Conservation (phyloP, 2,888 invertebrate species). For the Hylaea fasciaria region DNA sequence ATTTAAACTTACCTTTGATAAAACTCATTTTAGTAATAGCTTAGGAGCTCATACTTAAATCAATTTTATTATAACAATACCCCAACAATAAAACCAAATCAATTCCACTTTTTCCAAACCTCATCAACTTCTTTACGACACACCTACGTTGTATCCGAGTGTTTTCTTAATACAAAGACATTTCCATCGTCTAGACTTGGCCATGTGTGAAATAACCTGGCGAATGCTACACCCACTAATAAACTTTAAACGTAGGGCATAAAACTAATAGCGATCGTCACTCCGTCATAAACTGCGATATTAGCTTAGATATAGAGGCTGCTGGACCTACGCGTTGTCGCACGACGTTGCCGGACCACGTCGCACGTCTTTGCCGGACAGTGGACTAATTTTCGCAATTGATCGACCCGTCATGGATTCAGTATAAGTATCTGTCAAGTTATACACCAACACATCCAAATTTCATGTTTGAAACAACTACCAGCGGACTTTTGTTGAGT, state of each 20-base stretch:
- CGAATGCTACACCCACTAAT: slow-evolving; percentile 76
- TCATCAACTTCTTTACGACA: slow-evolving; percentile 43
- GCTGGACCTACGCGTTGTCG: slow-evolving; percentile 43
- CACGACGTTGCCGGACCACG: slow-evolving; percentile 26
- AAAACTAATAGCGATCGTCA: slow-evolving; percentile 80
- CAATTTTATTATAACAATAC: too few species aligned
- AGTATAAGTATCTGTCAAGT: too few species aligned
- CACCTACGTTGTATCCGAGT: slow-evolving; percentile 45
- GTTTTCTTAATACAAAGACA: slow-evolving; percentile 68
- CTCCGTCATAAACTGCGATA: slow-evolving; percentile 75
- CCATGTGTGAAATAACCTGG: slow-evolving; percentile 80
- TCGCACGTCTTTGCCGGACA: too few species aligned
- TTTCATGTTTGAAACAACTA: too few species aligned
- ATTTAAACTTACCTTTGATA: too few species aligned
- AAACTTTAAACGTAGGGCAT: slow-evolving; percentile 77
- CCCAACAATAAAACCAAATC: slow-evolving; percentile 31
- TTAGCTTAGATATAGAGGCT: slow-evolving; percentile 52
- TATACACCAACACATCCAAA: too few species aligned
- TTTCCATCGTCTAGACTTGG: slow-evolving; percentile 76
- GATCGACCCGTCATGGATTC: too few species aligned
- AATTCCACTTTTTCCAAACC: slow-evolving; percentile 42
- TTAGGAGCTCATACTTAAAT: too few species aligned
- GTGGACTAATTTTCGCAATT: background rate
- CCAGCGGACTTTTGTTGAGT: too few species aligned
- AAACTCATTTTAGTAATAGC: too few species aligned